phyloP scores from a whole-genome alignment of 2,888 invertebrate species.

The Ligdia adustata region DNA sequence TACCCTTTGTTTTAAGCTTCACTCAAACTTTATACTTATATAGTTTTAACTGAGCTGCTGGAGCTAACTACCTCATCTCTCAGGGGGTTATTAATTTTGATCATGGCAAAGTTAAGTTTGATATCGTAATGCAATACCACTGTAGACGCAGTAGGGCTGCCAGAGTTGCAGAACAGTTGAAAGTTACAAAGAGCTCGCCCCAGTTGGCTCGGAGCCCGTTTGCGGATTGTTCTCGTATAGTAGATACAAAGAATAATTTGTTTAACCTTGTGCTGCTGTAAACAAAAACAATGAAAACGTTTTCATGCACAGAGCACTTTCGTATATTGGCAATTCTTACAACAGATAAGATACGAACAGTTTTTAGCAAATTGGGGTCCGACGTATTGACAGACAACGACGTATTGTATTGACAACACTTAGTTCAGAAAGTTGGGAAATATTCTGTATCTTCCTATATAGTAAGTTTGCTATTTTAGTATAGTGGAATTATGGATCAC shows the following conservation, averaged over 20 bases:
- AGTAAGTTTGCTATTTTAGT: no score
- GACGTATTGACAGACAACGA: no score
- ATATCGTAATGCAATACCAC: conserved; percentile 30
- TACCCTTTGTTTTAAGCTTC: conserved; percentile 24
- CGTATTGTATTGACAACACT: no score
- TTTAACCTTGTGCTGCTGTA: conserved; percentile 36
- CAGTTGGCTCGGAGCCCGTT: conserved; percentile 76
- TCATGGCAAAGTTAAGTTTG: conserved; percentile 9
- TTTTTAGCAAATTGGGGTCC: no score
- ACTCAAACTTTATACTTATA: not conserved
- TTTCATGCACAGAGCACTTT: conserved; percentile 1
- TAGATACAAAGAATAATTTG: conserved; percentile 36
- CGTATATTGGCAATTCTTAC: not conserved
- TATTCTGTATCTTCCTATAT: no score
- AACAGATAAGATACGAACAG: not conserved
- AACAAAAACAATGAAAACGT: conserved; percentile 26
- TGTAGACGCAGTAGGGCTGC: conserved; percentile 47
- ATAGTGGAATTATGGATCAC: not conserved
- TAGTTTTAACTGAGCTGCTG: not conserved
- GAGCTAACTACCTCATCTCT: no score
- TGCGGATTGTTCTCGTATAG: conserved; percentile 46
- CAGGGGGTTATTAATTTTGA: conserved; percentile 10
- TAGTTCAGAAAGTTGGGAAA: no score
- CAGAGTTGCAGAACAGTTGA: conserved; percentile 63
- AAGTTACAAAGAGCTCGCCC: conserved; percentile 78